phyloP scores from a whole-genome alignment of 2,797 vertebrate species.

The Distichodus sexfasciatus region DNA sequence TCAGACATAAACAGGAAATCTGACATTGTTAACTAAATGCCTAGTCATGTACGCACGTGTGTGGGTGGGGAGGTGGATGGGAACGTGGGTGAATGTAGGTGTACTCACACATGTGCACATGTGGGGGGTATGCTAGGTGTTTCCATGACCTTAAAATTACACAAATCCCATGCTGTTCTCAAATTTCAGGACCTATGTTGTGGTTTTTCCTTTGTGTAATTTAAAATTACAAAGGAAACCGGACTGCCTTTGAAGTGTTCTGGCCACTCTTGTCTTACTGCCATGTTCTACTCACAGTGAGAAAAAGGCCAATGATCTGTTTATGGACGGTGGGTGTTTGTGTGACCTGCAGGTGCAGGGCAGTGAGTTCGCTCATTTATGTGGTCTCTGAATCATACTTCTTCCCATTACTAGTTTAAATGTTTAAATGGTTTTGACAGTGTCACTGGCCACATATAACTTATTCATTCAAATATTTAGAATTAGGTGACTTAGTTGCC shows the following conservation, averaged over 20 bases:
- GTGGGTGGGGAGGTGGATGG: neutral
- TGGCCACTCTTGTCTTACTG: constrained; percentile 16
- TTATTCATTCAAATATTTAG: too few species aligned
- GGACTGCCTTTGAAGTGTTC: constrained; percentile 28
- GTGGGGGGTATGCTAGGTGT: constrained; percentile 22
- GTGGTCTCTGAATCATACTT: constrained; percentile 1
- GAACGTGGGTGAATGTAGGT: constrained; percentile 8
- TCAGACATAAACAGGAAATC: constrained; percentile 66
- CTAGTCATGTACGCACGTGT: constrained; percentile 35
- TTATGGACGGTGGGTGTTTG: constrained; percentile 19
- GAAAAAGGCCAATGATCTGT: constrained; percentile 27
- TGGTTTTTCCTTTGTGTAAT: constrained; percentile 21
- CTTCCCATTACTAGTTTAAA: neutral
- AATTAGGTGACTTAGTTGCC: too few species aligned
- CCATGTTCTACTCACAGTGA: constrained; percentile 17
- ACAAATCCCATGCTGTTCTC: constrained; percentile 38
- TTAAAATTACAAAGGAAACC: constrained; percentile 39
- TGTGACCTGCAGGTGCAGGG: constrained; percentile 23
- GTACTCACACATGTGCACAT: too few species aligned
- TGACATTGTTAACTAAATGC: constrained; percentile 63
- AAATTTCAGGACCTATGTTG: constrained; percentile 42
- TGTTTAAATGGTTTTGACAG: neutral
- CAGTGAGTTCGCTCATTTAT: constrained; percentile 14
- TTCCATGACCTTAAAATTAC: constrained; percentile 36
- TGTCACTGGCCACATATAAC: neutral